These are phyloP conservation scores for Drosophila virilis DNA, from an alignment of 1,140 invertebrate species.

Conservation along the genomic window DNA sequence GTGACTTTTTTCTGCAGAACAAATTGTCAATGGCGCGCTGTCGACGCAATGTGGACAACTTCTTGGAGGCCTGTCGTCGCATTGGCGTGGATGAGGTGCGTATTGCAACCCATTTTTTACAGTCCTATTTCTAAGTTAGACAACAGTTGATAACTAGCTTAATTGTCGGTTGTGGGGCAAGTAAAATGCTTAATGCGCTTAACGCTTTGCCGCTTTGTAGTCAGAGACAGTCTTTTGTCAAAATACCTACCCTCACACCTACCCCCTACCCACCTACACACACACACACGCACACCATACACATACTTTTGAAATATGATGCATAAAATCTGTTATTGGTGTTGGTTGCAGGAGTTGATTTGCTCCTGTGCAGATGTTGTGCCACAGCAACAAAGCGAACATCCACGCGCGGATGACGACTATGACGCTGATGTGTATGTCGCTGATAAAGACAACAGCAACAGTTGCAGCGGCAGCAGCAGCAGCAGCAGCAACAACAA, in stretches of 20 bases:
- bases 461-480: slow-evolving; percentile 16
- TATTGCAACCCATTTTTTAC: slow-evolving; percentile 38
- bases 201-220: slow-evolving; percentile 40
- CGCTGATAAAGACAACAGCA: slow-evolving; percentile 44
- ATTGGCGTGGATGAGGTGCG: slow-evolving; percentile 97
- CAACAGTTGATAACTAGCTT: slow-evolving; percentile 2
- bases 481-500: slow-evolving; percentile 37
- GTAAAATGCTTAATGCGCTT: slow-evolving; percentile 24
- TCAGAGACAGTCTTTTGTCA: slow-evolving; percentile 16
- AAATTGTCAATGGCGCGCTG: slow-evolving; percentile 97
- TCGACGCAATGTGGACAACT: slow-evolving; percentile 97
- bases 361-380: slow-evolving; percentile 90
- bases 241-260: slow-evolving; percentile 19
- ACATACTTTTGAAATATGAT: slow-evolving; percentile 54
- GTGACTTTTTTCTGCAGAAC: slow-evolving; percentile 87
- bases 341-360: slow-evolving; percentile 90
- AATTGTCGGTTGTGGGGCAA: slow-evolving; percentile 25
- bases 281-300: slow-evolving; percentile 19
- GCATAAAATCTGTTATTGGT: slow-evolving; percentile 85
- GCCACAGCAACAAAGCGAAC: slow-evolving; percentile 70
- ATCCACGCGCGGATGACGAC: slow-evolving; percentile 70
- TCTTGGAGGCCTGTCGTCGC: slow-evolving; percentile 95
- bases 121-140: slow-evolving; percentile 7
- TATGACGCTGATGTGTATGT: slow-evolving; percentile 81
- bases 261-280: slow-evolving; percentile 4